Conservation (phyloP, 2,888 invertebrate genomes). For the Dichetophora obliterata region DNA sequence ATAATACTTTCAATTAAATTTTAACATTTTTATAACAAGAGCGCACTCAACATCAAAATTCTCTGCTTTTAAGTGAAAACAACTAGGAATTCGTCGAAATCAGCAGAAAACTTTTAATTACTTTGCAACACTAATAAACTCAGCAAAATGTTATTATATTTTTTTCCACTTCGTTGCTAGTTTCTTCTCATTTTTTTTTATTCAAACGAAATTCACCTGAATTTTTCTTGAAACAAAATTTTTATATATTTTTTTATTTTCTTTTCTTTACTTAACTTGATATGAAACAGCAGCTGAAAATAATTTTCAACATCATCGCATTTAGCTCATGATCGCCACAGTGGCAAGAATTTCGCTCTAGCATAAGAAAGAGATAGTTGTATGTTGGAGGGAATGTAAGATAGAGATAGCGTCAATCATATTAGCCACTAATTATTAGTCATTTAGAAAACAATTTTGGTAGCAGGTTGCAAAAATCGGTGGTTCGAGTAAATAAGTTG, state of each 20-base stretch:
- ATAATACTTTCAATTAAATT: too few relatives aligned
- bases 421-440: conserved; percentile 23
- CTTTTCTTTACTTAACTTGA: neutral
- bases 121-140: too few relatives aligned
- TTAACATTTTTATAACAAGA: too few relatives aligned
- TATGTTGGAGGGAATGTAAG: neutral
- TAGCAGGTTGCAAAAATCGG: neutral
- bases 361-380: neutral
- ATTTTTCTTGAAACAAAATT: neutral
- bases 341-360: neutral
- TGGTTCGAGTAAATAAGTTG: neutral
- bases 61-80: too few relatives aligned
- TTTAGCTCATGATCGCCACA: neutral
- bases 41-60: too few relatives aligned
- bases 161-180: neutral
- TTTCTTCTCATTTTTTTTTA: neutral
- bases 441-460: conserved; percentile 8
- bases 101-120: too few relatives aligned
- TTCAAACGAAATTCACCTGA: conserved; percentile 15
- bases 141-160: too few relatives aligned
- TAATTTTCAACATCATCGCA: conserved; percentile 11
- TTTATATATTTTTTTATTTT: neutral
- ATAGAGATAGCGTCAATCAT: neutral
- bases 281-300: conserved; percentile 18
- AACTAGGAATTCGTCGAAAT: too few relatives aligned